Base-by-base conservation (phyloP, 2,888 invertebrate species). In the Apeira syringaria region DNA sequence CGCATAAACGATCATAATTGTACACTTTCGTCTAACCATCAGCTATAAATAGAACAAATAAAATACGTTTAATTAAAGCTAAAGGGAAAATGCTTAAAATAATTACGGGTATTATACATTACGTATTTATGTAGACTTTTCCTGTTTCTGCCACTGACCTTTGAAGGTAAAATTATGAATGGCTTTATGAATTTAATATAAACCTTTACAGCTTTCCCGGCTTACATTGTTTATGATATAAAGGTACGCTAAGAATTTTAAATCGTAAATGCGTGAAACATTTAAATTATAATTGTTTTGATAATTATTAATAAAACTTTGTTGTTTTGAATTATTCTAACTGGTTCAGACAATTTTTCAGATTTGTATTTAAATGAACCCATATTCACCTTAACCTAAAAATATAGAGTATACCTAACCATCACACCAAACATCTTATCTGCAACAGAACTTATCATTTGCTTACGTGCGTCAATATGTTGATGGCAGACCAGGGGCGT, bases 401-500 rank as follows among this genome's bases (percentile, higher is more conserved):
- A n/a, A n/a, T n/a, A n/a, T n/a, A n/a, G n/a, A n/a, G n/a, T n/a
- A n/a, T n/a, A n/a, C n/a, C n/a, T n/a, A n/a, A n/a, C n/a, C n/a
- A n/a, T n/a, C n/a, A n/a, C n/a, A n/a, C n/a, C n/a, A n/a, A n/a
- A 17, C 17, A 17, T 17, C 6, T 17, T 17, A 17, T 17, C 20
- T 7, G 7, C n/a, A n/a, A n/a, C 7, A 20, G 2, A 20, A 0
- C 6, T 20, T 20, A 20, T 2, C 7, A 6, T 7, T 6, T 4
- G 5, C 22, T 28, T 11, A 40, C 39, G 45, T 40, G 35, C 32
- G 44, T n/a, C n/a, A n/a, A n/a, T n/a, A n/a, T n/a, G n/a, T 13
- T 39, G 35, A 31, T 35, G 31, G 49, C 52, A 47, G 43, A 53
- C 64, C 65, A 81, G 74, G 76, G 84, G 80, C 73, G 83, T 77